Evolutionary conservation across 2,888 invertebrate species (phyloP), one percentile per base, ranked within the genome.

Genomic region (Elmis aenea): DNA sequence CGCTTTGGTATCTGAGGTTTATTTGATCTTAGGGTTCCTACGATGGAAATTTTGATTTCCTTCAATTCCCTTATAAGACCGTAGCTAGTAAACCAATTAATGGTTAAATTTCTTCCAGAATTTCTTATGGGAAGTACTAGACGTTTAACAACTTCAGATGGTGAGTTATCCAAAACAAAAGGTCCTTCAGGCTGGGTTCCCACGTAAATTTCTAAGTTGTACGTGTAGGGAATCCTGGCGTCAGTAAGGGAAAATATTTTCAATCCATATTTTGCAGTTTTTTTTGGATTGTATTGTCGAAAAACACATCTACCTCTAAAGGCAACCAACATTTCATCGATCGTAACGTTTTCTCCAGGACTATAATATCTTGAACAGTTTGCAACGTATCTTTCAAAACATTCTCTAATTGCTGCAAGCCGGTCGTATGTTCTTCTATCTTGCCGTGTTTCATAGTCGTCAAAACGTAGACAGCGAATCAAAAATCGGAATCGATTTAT

Each of bases 271-370:
- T 26, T 26, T 2, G 8, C 5, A 3, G 26, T 13, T 8, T 26
- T 13, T 8, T 13, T 26, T 2, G 13, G 5, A 15, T 10, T 10
- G 6, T 16, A 28, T 8, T 11, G 26, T 26, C 25, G 18, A 11
- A 35, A 35, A n/a, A 13, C 14, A 20, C 29, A 28, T 22, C 29
- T 29, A 13, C 35, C 35, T 13, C 35, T 22, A 24, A 35, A 35
- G 8, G 22, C 21, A 3, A 35, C 35, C 13, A 35, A 22, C 25
- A 29, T 28, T 22, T 35, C 28, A 23, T 35, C 35, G 5, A 35
- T 28, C 6, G 26, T 26, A 6, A 33, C 26, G 20, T 33, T 33
- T 27, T 26, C 26, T 10, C 33, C 21, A 13, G 33, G 33, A 12
- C 9, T 10, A 33, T 33, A 33, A 13, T 21, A 18, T 5, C n/a